Base-by-base conservation (phyloP, 2,113 vertebrate genomes). In the Phodopus roborovskii region DNA sequence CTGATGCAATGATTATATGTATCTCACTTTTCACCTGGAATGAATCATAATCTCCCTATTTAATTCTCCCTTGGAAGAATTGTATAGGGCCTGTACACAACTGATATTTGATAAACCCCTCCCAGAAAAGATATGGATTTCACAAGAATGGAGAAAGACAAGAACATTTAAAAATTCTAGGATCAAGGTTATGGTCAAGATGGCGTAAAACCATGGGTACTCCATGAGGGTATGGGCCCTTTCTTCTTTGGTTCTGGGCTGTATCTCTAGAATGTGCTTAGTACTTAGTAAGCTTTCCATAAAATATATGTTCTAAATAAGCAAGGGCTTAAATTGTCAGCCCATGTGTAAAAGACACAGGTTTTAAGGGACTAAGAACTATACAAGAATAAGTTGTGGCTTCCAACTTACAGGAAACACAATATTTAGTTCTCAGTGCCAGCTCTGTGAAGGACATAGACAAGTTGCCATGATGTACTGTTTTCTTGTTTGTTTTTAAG, bases 61-160 rank as follows among this genome's bases (percentile, higher is more conserved):
- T 90, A 87, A 97, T n/a, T n/a, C n/a, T n/a, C n/a, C n/a, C 60
- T 58, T 79, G 48, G n/a, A 92, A 92, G 45, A 92, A 93, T 88
- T 68, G 75, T 64, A 42, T 93, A 50, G 11, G 39, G 2, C 75
- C 30, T 73, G 7, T 45, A 87, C 5, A 71, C 3, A 24, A 56
- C 45, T 77, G 45, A 20, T 85, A 7, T 68, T 92, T 53, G 50
- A 9, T 9, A 7, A 11, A 3, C 53, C 73, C 84, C 83, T 77
- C 87, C 39, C 90, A 39, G 60, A 85, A 94, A 94, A 60, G 48
- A 33, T 83, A 28, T 22, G 60, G 58, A 79, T 87, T 94, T 95
- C 86, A 68, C 2, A 85, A 85, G 73, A 92, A 83, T 68, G 48
- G 19, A 48, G 88, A 92, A 77, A 10, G 42, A 48, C 53, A 84